Conservation (phyloP, 2,797 vertebrate genomes). For the Calcarius lapponicus region DNA sequence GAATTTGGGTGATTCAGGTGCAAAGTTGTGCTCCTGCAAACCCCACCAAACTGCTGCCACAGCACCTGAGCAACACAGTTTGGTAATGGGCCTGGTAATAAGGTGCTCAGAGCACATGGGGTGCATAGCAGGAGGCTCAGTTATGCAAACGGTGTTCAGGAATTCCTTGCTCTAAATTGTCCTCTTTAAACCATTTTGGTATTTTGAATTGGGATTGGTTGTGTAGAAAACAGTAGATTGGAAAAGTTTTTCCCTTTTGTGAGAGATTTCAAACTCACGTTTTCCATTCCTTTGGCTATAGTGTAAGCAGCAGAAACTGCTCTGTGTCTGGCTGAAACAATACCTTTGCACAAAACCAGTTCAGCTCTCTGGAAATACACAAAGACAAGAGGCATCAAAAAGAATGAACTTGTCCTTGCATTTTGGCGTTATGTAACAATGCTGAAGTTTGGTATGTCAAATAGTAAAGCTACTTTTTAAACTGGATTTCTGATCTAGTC, state of each 20-base stretch:
- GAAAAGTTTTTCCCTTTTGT: not conserved
- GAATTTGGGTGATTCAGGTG: not conserved
- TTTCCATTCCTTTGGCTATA: not conserved
- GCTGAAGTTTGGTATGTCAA: not conserved
- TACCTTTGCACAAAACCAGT: not conserved
- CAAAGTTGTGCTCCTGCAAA: not conserved
- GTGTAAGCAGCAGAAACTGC: not conserved
- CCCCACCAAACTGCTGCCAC: not conserved
- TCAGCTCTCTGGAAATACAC: not conserved
- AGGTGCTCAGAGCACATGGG: not conserved
- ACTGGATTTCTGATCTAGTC: not conserved
- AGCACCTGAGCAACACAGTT: not conserved
- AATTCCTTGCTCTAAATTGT: not conserved
- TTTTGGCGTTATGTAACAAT: not conserved
- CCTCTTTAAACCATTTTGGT: not conserved
- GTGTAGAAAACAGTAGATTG: not conserved
- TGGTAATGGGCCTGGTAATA: accelerated
- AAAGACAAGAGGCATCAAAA: not conserved
- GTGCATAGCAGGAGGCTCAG: not conserved
- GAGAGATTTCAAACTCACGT: not conserved
- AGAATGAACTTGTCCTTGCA: not conserved
- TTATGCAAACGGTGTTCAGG: not conserved
- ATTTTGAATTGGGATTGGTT: not conserved
- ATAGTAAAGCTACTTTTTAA: not conserved
- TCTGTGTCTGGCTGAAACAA: not conserved